Evolutionary conservation across 2,888 invertebrate genomes (phyloP).

Genomic region (Plebejus melissa): DNA sequence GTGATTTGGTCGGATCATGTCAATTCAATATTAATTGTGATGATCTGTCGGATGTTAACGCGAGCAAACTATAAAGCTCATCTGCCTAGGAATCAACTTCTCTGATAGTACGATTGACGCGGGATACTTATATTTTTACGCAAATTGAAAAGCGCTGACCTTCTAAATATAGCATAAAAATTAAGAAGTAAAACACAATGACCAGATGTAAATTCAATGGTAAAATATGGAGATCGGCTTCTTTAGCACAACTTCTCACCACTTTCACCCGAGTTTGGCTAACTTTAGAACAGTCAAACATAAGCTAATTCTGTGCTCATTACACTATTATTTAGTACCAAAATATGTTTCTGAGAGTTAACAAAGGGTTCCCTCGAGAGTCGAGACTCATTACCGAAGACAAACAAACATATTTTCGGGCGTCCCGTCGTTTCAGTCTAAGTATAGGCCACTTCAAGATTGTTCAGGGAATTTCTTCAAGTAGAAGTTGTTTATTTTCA

Average conservation of each 20-base stretch:
- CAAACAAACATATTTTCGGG: conserved; percentile 21
- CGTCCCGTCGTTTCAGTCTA: conserved; percentile 19
- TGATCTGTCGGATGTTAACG: too few species aligned
- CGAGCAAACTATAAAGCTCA: too few species aligned
- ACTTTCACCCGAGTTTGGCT: neutral
- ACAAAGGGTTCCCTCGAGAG: neutral
- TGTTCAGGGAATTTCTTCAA: conserved; percentile 58
- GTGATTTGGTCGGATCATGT: too few species aligned
- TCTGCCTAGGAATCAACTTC: too few species aligned
- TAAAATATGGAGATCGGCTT: neutral
- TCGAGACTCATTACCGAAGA: conserved; percentile 13
- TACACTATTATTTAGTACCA: conserved; percentile 11
- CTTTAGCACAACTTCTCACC: neutral
- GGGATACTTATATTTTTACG: too few species aligned
- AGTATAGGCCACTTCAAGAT: conserved; percentile 47
- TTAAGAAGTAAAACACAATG: too few species aligned
- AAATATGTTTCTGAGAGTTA: conserved; percentile 3
- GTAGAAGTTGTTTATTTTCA: conserved; percentile 66
- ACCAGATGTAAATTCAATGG: too few species aligned
- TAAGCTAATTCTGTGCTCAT: conserved; percentile 5
- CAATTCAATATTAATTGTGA: too few species aligned
- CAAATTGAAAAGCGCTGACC: too few species aligned
- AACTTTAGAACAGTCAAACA: neutral
- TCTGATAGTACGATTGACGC: too few species aligned
- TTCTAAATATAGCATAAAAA: too few species aligned